These are phyloP conservation scores for Sialis fuliginosa DNA, from an alignment of 2,888 invertebrate species.

Conservation along the genomic window DNA sequence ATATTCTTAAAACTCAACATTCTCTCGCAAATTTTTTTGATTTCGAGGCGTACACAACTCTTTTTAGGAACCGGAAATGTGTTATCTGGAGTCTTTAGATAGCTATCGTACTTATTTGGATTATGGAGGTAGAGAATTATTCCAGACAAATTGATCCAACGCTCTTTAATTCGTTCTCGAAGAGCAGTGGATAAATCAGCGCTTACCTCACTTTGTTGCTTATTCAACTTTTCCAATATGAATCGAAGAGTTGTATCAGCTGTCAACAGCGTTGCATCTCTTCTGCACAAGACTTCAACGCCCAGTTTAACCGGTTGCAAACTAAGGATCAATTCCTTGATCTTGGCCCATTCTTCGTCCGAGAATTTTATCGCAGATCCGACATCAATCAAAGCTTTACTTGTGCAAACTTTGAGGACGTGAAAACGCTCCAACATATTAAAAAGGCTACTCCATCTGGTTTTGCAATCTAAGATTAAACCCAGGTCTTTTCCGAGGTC, in stretches of 20 bases:
- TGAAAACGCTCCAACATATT: conserved; percentile 8
- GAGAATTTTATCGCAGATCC: conserved; percentile 4
- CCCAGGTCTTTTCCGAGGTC: no score
- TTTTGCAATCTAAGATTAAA: conserved; percentile 7
- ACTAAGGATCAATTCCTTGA: conserved; percentile 1
- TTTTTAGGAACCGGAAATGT: no score
- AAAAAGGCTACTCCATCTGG: conserved; percentile 7
- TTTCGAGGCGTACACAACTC: no score
- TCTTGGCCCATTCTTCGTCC: conserved; percentile 5
- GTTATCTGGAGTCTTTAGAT: no score
- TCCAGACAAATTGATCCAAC: no score
- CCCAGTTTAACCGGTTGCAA: conserved; percentile 7
- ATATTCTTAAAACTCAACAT: no score
- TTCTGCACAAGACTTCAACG: conserved; percentile 7
- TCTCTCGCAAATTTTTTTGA: no score
- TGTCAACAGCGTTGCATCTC: conserved; percentile 7
- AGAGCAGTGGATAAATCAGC: conserved; percentile 1
- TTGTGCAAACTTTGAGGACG: conserved; percentile 6
- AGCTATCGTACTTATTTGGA: no score
- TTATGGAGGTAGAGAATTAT: no score
- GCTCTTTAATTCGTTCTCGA: conserved; percentile 1
- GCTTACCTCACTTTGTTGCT: not conserved
- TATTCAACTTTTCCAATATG: conserved; percentile 1
- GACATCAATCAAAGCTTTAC: conserved; percentile 7
- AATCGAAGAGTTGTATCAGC: conserved; percentile 5